Percentiles rank a stretch among this genome's conserved stretches.
Evolutionary conservation across 2,113 vertebrate genomes (phyloP).

Genomic region (Chamaea fasciata): DNA sequence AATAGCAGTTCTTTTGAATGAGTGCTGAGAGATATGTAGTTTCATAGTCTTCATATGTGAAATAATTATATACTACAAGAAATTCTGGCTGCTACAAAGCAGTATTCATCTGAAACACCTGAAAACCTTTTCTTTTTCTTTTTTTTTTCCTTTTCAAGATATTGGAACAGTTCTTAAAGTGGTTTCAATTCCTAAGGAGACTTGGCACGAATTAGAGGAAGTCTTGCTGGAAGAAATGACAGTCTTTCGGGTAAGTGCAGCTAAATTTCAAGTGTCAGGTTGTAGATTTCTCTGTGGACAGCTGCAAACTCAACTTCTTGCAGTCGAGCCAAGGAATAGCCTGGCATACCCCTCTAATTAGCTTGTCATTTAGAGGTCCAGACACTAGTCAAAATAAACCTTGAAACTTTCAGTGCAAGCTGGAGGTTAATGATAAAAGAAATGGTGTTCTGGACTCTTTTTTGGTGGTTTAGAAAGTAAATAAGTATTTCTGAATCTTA

Average conservation of each 20-base stretch:
- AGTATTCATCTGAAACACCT: neutral
- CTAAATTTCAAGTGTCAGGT: constrained; percentile 63
- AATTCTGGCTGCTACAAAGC: neutral
- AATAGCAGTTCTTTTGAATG: neutral
- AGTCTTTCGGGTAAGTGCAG: constrained; percentile 86
- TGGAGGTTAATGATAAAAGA: constrained; percentile 52
- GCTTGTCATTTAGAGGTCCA: constrained; percentile 64
- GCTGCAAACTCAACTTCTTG: constrained; percentile 41
- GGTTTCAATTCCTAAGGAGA: constrained; percentile 94
- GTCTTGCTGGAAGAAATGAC: constrained; percentile 97
- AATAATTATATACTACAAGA: neutral
- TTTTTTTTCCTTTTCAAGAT: constrained; percentile 71
- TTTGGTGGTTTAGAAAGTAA: constrained; percentile 30
- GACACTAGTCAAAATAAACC: constrained; percentile 74
- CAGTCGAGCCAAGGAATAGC: constrained; percentile 35
- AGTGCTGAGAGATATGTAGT: neutral
- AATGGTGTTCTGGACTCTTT: constrained; percentile 24
- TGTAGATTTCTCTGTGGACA: constrained; percentile 50
- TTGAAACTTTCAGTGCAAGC: constrained; percentile 40
- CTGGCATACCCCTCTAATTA: constrained; percentile 66
- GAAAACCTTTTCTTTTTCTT: neutral
- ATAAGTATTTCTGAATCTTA: neutral
- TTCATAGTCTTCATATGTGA: neutral
- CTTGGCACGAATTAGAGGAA: constrained; percentile 97
- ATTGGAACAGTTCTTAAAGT: constrained; percentile 94